These are phyloP conservation scores for Philaenus spumarius DNA, from an alignment of 1,140 invertebrate genomes.

Conservation along the genomic window DNA sequence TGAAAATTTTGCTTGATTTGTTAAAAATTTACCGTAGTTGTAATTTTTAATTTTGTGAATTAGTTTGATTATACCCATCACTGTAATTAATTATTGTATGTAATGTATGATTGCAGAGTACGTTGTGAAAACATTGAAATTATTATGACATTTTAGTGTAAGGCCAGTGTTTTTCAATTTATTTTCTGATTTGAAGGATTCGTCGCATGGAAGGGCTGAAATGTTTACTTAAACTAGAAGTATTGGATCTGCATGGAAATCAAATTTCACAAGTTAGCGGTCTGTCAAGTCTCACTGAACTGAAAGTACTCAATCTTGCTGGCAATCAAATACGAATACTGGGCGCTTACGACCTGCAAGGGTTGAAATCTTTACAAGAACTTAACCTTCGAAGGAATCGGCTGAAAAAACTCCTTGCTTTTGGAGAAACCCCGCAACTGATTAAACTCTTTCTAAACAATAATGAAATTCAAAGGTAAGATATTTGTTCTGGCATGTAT, in stretches of 20 bases:
- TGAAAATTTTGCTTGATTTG: too few species aligned
- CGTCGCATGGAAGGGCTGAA: conserved; percentile 68
- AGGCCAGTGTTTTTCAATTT: neutral
- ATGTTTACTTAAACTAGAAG: conserved; percentile 64
- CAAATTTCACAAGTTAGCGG: conserved; percentile 63
- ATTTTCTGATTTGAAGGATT: conserved; percentile 46
- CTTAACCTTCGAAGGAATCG: conserved; percentile 82
- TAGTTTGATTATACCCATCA: too few species aligned
- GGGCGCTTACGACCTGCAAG: conserved; percentile 63
- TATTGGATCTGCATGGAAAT: conserved; percentile 88
- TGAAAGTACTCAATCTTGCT: conserved; percentile 86
- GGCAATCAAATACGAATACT: conserved; percentile 78
- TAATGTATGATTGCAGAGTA: too few species aligned
- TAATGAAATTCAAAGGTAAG: conserved; percentile 72
- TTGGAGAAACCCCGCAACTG: conserved; percentile 69
- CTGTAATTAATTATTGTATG: too few species aligned
- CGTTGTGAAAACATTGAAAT: too few species aligned
- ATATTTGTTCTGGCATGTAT: too few species aligned
- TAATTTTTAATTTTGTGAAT: too few species aligned
- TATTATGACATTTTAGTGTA: too few species aligned
- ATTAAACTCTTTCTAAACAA: conserved; percentile 79
- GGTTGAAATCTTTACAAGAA: conserved; percentile 68
- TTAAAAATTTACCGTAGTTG: too few species aligned
- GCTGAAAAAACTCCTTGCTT: conserved; percentile 69
- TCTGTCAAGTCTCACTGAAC: conserved; percentile 50